Conservation (phyloP, 2,888 invertebrate genomes). For the Alloplasta piceator region DNA sequence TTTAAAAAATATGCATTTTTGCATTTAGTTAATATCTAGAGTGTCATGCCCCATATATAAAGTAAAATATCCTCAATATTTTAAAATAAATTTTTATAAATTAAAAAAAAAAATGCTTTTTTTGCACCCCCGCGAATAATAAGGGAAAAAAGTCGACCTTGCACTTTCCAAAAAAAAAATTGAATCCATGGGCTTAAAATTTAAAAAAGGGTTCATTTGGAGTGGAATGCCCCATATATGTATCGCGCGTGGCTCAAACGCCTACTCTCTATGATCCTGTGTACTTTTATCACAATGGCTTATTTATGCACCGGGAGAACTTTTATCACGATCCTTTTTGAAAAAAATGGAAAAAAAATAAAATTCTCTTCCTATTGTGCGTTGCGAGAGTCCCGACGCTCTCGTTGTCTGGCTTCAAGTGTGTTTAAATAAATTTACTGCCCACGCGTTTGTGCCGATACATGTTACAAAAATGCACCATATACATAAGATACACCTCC, state of each 20-base stretch:
- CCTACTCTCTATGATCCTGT: conserved; percentile 35
- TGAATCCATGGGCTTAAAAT: too few species aligned
- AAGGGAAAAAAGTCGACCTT: too few species aligned
- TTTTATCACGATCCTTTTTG: conserved; percentile 29
- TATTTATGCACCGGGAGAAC: conserved; percentile 34
- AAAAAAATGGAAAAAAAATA: too few species aligned
- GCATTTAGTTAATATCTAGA: too few species aligned
- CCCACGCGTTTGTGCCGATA: conserved; percentile 40
- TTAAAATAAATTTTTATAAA: too few species aligned
- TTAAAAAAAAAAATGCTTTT: too few species aligned
- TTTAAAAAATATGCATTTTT: too few species aligned
- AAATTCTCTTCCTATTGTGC: conserved; percentile 27
- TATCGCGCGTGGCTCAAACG: conserved; percentile 11
- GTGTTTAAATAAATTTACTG: conserved; percentile 19
- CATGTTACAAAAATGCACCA: conserved; percentile 5
- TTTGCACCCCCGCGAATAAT: too few species aligned
- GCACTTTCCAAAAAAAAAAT: too few species aligned
- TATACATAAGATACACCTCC: too few species aligned
- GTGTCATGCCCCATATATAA: too few species aligned
- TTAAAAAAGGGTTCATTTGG: neutral
- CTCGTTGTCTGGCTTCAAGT: conserved; percentile 28
- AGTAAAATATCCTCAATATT: too few species aligned
- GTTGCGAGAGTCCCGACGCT: conserved; percentile 10
- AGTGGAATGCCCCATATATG: neutral
- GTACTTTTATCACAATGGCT: conserved; percentile 30